Conservation (phyloP, 2,113 vertebrate species). For the Gambusia affinis region DNA sequence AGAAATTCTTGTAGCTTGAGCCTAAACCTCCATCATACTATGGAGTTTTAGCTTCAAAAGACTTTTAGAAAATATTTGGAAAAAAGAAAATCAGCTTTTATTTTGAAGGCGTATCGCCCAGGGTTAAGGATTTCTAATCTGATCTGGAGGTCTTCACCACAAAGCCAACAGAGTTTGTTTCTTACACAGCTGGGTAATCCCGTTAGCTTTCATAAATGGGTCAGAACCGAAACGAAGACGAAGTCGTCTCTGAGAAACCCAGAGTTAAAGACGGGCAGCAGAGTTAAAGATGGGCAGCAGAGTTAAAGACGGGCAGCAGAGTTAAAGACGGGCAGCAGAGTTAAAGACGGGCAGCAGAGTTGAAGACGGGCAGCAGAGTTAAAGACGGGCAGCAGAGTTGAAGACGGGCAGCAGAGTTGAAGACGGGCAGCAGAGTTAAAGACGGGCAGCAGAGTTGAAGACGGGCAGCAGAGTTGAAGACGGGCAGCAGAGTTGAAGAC, state of each 20-base stretch:
- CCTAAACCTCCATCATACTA: no score
- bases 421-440: not conserved
- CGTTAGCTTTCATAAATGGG: constrained; percentile 6
- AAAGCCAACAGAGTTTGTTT: constrained; percentile 14
- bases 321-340: not conserved
- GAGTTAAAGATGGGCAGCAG: not conserved
- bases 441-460: not conserved
- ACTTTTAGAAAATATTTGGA: no score
- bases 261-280: not conserved
- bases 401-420: no score
- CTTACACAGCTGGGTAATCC: not conserved
- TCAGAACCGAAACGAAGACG: not conserved
- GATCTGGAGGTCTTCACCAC: constrained; percentile 11
- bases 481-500: not conserved
- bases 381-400: not conserved
- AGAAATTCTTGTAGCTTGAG: no score
- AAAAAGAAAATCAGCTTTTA: no score
- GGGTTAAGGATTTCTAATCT: not conserved
- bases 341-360: not conserved
- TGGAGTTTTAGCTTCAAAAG: no score
- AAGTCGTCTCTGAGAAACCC: no score
- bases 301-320: not conserved
- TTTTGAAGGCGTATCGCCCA: no score
- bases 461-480: not conserved
- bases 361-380: not conserved